Evolutionary conservation across 2,888 invertebrate species (phyloP).

Genomic region (Trichogramma dendrolimi): DNA sequence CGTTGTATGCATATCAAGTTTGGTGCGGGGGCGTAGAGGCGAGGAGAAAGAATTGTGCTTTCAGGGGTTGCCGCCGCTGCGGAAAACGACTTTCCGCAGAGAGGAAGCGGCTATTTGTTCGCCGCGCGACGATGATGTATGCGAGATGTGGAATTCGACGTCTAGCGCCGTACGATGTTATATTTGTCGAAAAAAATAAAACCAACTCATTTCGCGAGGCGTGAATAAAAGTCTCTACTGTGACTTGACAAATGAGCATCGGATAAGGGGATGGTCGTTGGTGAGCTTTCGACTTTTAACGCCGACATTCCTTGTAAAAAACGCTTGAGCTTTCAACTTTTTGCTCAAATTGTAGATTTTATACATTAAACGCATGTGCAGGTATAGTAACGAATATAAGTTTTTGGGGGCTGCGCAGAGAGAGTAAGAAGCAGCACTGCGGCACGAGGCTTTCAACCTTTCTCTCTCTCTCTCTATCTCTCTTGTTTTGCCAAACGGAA

Average conservation of each 20-base stretch:
- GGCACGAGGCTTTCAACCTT: conserved; percentile 14
- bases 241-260: conserved; percentile 49
- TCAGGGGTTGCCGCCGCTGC: too few relatives aligned
- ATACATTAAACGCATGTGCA: conserved; percentile 1
- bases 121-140: too few relatives aligned
- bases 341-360: conserved; percentile 10
- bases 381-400: conserved; percentile 33
- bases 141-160: too few relatives aligned
- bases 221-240: conserved; percentile 34
- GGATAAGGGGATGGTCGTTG: conserved; percentile 50
- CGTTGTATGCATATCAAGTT: too few relatives aligned
- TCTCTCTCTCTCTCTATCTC: too few relatives aligned
- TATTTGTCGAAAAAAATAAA: too few relatives aligned
- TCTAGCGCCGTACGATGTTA: too few relatives aligned
- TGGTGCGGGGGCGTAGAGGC: too few relatives aligned
- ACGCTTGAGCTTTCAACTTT: neutral
- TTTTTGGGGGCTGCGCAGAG: conserved; percentile 27
- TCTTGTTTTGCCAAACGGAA: conserved; percentile 30
- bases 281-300: conserved; percentile 47
- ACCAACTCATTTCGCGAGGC: neutral
- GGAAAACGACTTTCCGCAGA: too few relatives aligned
- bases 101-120: too few relatives aligned
- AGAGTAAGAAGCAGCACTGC: conserved; percentile 11
- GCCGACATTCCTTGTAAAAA: conserved; percentile 4
- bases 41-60: too few relatives aligned